Percentiles rank a stretch among this genome's conserved stretches.
Conservation (phyloP, 2,113 vertebrate species). For the Passer domesticus region DNA sequence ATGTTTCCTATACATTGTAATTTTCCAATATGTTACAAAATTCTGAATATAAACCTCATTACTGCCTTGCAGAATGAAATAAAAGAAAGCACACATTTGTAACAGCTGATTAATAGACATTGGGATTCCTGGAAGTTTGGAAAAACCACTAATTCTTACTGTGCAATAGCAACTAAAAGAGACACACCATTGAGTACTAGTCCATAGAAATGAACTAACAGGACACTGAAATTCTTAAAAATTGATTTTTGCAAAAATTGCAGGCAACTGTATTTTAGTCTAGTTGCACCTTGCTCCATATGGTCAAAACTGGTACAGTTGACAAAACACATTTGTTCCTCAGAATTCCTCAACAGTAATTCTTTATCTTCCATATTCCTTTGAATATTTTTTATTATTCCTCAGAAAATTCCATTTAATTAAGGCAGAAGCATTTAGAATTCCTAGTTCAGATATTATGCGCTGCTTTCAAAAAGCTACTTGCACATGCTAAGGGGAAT, state of each 20-base stretch:
- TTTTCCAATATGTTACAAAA: not conserved
- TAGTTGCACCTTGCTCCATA: not conserved
- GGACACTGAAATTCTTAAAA: not conserved
- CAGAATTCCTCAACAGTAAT: not conserved
- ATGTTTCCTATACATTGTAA: not conserved
- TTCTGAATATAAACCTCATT: not conserved
- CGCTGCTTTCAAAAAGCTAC: not conserved
- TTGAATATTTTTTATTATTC: not conserved
- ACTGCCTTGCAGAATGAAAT: not conserved
- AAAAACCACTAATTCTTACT: not conserved
- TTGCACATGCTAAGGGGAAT: not conserved
- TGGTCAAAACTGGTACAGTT: not conserved
- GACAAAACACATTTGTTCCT: not conserved
- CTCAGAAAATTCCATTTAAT: not conserved
- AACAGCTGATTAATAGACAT: not conserved
- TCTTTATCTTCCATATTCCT: not conserved
- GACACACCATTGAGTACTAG: not conserved
- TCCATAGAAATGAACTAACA: not conserved
- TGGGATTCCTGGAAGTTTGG: not conserved
- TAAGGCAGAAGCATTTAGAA: not conserved
- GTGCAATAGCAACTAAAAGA: not conserved
- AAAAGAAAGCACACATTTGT: not conserved
- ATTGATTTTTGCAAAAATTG: not conserved
- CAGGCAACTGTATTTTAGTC: not conserved
- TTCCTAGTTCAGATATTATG: not conserved